Evolutionary conservation across 2,797 vertebrate species (phyloP).

Genomic region (Schizopygopsis pylzovi): DNA sequence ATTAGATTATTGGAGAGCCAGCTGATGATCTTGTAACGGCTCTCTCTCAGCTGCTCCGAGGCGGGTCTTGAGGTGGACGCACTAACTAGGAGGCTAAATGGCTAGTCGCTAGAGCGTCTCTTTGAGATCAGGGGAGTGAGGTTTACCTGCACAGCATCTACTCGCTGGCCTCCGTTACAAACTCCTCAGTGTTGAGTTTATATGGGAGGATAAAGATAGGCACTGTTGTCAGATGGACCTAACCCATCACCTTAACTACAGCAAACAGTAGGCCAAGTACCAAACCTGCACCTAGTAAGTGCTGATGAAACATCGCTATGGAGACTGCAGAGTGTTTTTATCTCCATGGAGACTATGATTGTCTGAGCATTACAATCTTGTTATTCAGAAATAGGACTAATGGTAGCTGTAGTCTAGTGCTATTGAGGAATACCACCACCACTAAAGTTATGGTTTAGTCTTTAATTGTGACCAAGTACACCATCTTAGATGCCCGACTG

Average conservation of each 20-base stretch:
- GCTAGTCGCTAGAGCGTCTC: no score
- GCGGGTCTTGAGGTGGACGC: no score
- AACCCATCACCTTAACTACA: slow-evolving; percentile 42
- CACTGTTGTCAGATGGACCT: slow-evolving; percentile 7
- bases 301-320: slow-evolving; percentile 65
- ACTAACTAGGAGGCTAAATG: no score
- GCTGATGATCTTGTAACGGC: not conserved
- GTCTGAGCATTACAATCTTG: slow-evolving; percentile 59
- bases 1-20: slow-evolving; percentile 19
- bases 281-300: slow-evolving; percentile 52
- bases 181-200: not conserved
- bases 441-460: not conserved
- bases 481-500: not conserved
- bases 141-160: no score
- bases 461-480: not conserved
- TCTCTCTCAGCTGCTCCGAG: no score
- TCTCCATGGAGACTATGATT: slow-evolving; percentile 66
- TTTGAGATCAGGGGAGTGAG: no score
- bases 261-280: slow-evolving; percentile 38
- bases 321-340: slow-evolving; percentile 66
- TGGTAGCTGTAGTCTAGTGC: not conserved
- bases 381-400: slow-evolving; percentile 52
- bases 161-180: no score
- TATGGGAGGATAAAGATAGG: not conserved
- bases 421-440: not conserved